phyloP scores from a whole-genome alignment of 2,888 invertebrate species.

The Melanotus villosus region DNA sequence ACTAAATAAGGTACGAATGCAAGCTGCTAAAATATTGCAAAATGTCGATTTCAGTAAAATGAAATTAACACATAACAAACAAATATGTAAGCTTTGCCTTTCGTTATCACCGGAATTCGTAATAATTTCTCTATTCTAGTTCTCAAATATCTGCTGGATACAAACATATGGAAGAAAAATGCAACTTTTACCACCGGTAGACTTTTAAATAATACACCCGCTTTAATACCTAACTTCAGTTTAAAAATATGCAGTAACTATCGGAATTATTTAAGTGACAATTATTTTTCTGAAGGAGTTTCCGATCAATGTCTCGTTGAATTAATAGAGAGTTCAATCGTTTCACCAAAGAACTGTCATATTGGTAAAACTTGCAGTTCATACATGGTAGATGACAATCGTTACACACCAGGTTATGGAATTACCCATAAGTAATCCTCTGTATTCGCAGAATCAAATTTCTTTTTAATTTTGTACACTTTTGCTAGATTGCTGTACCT shows the following conservation, averaged over 20 bases:
- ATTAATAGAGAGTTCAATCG: slow-evolving; percentile 35
- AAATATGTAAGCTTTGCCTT: too few relatives aligned
- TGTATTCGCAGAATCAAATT: background rate
- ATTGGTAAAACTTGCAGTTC: slow-evolving; percentile 45
- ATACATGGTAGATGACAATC: slow-evolving; percentile 51
- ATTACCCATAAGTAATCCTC: slow-evolving; percentile 61
- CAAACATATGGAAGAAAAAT: slow-evolving; percentile 46
- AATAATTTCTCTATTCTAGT: too few relatives aligned
- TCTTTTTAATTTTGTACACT: slow-evolving; percentile 8
- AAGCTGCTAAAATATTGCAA: background rate
- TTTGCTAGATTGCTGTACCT: slow-evolving; percentile 60
- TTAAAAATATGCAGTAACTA: slow-evolving; percentile 32
- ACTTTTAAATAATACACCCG: background rate
- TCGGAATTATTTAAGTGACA: slow-evolving; percentile 36
- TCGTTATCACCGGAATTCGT: too few relatives aligned
- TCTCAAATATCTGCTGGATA: slow-evolving; percentile 36
- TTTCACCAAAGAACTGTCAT: slow-evolving; percentile 48
- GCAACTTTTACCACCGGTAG: slow-evolving; percentile 16
- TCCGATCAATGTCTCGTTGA: slow-evolving; percentile 51
- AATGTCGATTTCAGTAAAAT: too few relatives aligned
- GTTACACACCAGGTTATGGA: slow-evolving; percentile 62
- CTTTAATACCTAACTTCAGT: background rate
- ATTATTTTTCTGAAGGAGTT: slow-evolving; percentile 44
- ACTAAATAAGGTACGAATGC: background rate
- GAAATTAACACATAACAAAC: too few relatives aligned